A percentile compares a stretch with the other conserved stretches of the same genome.
Conservation (phyloP, 2,113 vertebrate genomes). For the Hippoglossus stenolepis region DNA sequence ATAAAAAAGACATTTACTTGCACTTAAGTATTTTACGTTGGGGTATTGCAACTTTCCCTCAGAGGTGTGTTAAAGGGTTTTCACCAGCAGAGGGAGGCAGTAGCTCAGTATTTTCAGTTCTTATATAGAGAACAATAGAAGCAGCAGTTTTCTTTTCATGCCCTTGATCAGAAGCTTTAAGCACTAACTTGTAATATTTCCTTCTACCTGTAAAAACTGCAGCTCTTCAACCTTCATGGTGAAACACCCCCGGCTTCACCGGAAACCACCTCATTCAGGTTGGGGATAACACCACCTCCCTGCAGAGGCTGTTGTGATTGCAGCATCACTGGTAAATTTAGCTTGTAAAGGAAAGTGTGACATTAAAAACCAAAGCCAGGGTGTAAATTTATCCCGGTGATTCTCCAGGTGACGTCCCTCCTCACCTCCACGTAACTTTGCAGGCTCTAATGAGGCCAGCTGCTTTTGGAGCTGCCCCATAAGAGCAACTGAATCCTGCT, state of each 20-base stretch:
- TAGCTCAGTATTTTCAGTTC: background rate
- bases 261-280: constrained; percentile 20
- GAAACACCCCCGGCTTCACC: background rate
- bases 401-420: background rate
- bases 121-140: background rate
- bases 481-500: constrained; percentile 49
- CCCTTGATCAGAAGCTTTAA: background rate
- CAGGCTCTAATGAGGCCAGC: constrained; percentile 40
- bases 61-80: constrained; percentile 24
- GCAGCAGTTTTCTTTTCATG: background rate
- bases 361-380: background rate
- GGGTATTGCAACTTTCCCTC: background rate
- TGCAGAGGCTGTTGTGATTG: background rate
- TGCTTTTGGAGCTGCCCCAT: constrained; percentile 31
- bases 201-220: background rate
- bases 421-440: background rate
- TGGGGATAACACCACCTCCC: background rate
- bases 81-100: constrained; percentile 63
- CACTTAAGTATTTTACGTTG: too few relatives aligned
- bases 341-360: background rate
- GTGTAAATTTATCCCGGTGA: constrained; percentile 8
- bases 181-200: background rate
- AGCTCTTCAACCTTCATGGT: too few relatives aligned
- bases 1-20: too few relatives aligned
- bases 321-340: background rate